A percentile compares a stretch with the other conserved stretches of the same genome.
phyloP scores from a whole-genome alignment of 2,113 vertebrate species.

The Cynopterus brachyotis region DNA sequence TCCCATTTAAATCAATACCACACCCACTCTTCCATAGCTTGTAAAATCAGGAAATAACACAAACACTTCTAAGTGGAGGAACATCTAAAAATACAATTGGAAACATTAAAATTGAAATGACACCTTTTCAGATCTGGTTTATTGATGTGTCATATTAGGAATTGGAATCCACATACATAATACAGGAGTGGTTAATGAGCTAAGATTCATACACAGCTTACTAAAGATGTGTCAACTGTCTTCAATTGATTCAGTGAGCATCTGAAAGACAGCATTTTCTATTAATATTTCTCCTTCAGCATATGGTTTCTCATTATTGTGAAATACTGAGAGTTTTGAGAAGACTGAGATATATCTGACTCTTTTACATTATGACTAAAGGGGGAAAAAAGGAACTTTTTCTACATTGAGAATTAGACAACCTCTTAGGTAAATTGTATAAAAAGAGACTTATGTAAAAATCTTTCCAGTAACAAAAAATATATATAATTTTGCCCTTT shows the following conservation, averaged over 20 bases:
- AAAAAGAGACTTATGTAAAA: not conserved
- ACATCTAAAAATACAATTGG: slow-evolving; percentile 66
- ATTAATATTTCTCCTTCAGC: slow-evolving; percentile 67
- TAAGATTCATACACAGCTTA: slow-evolving; percentile 67
- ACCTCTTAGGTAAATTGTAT: not conserved
- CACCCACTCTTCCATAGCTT: slow-evolving; percentile 31
- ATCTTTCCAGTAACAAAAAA: not conserved
- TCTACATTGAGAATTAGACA: not conserved
- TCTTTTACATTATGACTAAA: not conserved
- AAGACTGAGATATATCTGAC: not conserved
- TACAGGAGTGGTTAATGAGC: slow-evolving; percentile 66
- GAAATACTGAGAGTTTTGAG: slow-evolving; percentile 55
- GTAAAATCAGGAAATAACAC: slow-evolving; percentile 62
- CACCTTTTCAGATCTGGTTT: slow-evolving; percentile 71
- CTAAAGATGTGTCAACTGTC: slow-evolving; percentile 62
- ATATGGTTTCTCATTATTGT: slow-evolving; percentile 63
- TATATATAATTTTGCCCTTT: not conserved
- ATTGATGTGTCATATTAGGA: slow-evolving; percentile 70
- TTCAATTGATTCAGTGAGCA: slow-evolving; percentile 66
- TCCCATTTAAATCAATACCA: slow-evolving; percentile 55
- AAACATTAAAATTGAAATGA: slow-evolving; percentile 62
- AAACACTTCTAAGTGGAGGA: slow-evolving; percentile 44
- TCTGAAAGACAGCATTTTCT: slow-evolving; percentile 69
- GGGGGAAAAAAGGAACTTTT: not conserved
- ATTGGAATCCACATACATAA: slow-evolving; percentile 49